Evolutionary conservation across 1,140 invertebrate species (phyloP).

Genomic region (Orchesella cincta): DNA sequence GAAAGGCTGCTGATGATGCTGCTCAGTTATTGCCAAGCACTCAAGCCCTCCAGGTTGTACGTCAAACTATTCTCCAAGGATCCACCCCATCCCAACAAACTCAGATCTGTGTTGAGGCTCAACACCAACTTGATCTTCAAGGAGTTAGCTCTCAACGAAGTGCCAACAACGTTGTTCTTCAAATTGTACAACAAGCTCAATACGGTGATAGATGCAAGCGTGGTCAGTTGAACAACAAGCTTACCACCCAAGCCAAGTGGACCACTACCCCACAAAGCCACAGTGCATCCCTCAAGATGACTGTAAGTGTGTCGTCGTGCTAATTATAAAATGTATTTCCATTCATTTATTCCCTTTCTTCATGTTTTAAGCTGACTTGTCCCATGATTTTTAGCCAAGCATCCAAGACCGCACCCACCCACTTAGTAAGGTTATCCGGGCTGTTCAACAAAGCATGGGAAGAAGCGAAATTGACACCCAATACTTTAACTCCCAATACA

Average conservation of each 20-base stretch:
- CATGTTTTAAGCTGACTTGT: too few relatives aligned
- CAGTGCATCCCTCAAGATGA: background rate
- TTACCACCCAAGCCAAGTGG: background rate
- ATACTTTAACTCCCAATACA: conserved; percentile 3
- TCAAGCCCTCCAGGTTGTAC: background rate
- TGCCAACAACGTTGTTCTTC: background rate
- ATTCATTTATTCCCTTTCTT: too few relatives aligned
- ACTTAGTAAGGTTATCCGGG: background rate
- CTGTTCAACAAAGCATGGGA: background rate
- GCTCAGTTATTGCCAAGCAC: background rate
- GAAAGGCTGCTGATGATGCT: conserved; percentile 7
- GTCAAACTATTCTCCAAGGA: background rate
- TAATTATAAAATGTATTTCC: too few relatives aligned
- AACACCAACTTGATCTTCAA: background rate
- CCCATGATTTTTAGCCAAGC: too few relatives aligned
- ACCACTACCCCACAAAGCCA: background rate
- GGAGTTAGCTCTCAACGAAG: too few relatives aligned
- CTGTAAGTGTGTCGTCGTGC: too few relatives aligned
- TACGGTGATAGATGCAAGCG: background rate
- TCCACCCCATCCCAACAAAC: background rate
- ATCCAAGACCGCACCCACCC: background rate
- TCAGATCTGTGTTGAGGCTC: background rate
- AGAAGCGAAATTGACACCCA: conserved; percentile 7
- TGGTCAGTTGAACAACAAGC: background rate
- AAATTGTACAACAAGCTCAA: background rate